Base-by-base conservation (phyloP, 2,888 invertebrate genomes). In the Caenorhabditis sp. region DNA sequence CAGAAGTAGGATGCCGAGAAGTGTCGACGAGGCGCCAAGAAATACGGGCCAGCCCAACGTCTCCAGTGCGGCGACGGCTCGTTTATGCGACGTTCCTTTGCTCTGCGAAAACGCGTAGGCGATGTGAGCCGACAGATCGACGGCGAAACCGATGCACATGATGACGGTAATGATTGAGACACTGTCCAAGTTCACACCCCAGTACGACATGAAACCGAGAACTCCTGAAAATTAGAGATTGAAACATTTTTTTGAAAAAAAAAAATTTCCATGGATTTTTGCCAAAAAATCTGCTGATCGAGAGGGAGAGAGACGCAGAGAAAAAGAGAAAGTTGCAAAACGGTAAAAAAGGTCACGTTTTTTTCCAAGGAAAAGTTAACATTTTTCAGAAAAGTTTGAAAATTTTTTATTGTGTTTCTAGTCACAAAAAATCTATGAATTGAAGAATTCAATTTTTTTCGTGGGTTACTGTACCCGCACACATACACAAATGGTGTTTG, bases 111-210 rank as follows among this genome's bases (percentile, higher is more conserved):
- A 81, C 0, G 82, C 82, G 37, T 82, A 82, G 0, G 82, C 77
- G 43, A 81, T 82, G 43, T 81, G 82, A 14, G 82, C 80, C 4
- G 86, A 86, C 27, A 86, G 74, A 73, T 86, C 86, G 23, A 95
- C 95, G 8, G 95, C 95, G 89, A 95, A 95, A 62, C 95, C 96
- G 72, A 95, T 95, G 88, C 95, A 95, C 95, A 96, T 95, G 81
- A 96, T 95, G 60, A 96, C 81, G 10, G 95, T 95, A 74, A 95
- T 95, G 95, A 96, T 95, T 0, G 95, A 95, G 83, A 96, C 95
- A 0, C 82, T 81, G 62, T 87, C 87, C 61, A 96, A 90, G 87
- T 94, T 94, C 8, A 96, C 86, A n/a, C 84, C 84, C 87, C 87
- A 87, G 49, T 78, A 76, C 0, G 87, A 78, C 87, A 87, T 87